Conservation (phyloP, 2,797 vertebrate genomes). For the Alca torda region DNA sequence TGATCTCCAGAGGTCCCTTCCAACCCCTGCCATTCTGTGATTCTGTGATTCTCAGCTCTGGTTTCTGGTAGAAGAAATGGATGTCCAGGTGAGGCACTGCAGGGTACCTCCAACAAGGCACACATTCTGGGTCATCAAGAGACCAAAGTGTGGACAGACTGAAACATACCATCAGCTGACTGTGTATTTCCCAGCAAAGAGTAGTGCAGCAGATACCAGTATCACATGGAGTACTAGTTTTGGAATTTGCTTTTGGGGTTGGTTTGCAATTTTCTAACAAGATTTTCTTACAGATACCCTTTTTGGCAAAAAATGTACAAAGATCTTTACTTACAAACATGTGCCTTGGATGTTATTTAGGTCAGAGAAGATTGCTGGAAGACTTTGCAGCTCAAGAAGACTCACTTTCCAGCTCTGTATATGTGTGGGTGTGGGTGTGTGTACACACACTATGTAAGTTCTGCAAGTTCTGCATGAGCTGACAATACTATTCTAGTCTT, state of each 20-base stretch:
- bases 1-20: no score
- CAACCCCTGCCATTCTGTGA: no score
- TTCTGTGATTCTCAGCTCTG: neutral
- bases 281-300: neutral
- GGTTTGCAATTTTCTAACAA: neutral
- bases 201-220: neutral
- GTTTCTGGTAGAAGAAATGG: neutral
- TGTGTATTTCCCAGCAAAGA: neutral
- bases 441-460: neutral
- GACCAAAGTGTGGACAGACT: neutral
- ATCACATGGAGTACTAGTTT: neutral
- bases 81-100: neutral
- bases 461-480: neutral
- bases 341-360: neutral
- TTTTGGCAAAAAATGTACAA: neutral
- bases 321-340: neutral
- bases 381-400: neutral
- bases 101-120: neutral
- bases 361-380: neutral
- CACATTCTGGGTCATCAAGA: neutral
- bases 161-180: neutral
- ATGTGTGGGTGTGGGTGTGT: neutral
- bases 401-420: neutral
- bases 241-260: neutral
- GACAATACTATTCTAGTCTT: neutral